Evolutionary conservation across 92 coral and sea anemone species (phyloP).

Genomic region (Bergia sp.): DNA sequence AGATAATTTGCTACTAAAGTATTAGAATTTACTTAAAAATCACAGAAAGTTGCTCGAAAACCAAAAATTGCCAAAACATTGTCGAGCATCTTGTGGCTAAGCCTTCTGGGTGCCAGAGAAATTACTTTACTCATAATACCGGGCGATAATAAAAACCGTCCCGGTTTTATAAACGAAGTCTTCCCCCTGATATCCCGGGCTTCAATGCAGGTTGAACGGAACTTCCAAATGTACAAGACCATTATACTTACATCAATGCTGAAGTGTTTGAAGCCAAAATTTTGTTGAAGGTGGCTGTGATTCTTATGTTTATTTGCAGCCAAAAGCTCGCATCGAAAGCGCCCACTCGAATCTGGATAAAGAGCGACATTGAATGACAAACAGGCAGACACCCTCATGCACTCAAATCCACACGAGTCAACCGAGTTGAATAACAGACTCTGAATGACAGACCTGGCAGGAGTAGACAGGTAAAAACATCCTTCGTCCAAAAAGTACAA

Average conservation of each 20-base stretch:
- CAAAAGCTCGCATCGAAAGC: constrained; percentile 14
- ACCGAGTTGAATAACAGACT: neutral
- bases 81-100: too few species aligned
- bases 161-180: too few species aligned
- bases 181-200: too few species aligned
- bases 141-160: too few species aligned
- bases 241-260: constrained; percentile 8
- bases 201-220: too few species aligned
- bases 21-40: too few species aligned
- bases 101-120: too few species aligned
- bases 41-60: too few species aligned
- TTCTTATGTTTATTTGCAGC: neutral
- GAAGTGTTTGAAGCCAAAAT: neutral
- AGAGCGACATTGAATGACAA: constrained; percentile 21
- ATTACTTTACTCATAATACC: too few species aligned
- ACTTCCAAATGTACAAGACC: too few species aligned
- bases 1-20: too few species aligned
- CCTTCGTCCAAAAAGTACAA: neutral
- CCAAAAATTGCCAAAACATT: too few species aligned
- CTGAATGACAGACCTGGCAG: neutral
- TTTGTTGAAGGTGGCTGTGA: neutral
- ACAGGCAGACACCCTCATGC: neutral
- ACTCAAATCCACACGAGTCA: neutral
- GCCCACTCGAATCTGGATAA: neutral
- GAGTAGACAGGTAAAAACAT: neutral